These are phyloP conservation scores for Genyomyrus donnyi DNA, from an alignment of 2,113 vertebrate species.

Conservation along the genomic window DNA sequence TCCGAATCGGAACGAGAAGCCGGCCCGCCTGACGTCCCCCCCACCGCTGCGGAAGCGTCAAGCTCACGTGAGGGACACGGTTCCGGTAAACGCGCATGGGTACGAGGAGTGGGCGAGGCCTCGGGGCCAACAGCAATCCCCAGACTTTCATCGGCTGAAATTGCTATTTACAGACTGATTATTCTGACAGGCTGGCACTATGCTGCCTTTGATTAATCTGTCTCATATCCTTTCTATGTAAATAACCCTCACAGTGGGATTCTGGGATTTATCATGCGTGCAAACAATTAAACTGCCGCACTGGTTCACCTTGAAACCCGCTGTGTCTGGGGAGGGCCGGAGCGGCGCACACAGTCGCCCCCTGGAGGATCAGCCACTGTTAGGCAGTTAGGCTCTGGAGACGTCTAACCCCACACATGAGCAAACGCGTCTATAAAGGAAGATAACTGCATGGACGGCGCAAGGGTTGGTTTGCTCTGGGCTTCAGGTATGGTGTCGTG, in stretches of 20 bases:
- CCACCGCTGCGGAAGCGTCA: not conserved
- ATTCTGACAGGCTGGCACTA: not conserved
- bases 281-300: constrained; percentile 51
- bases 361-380: not conserved
- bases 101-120: not conserved
- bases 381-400: not conserved
- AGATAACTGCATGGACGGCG: not conserved
- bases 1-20: not conserved
- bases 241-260: constrained; percentile 48
- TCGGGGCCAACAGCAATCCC: not conserved
- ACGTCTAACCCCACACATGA: not conserved
- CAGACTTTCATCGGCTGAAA: not conserved
- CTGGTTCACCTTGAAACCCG: constrained; percentile 31
- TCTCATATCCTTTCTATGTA: constrained; percentile 39
- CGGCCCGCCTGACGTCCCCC: no score
- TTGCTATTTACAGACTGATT: constrained; percentile 3
- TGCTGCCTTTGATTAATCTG: constrained; percentile 23
- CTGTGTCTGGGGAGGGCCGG: not conserved
- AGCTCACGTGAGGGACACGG: not conserved
- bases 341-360: not conserved
- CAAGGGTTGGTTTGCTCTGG: not conserved
- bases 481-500: not conserved
- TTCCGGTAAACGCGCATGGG: not conserved
- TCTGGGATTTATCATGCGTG: constrained; percentile 55
- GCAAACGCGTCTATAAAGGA: not conserved